Evolutionary conservation across 2,797 vertebrate genomes (phyloP).

Genomic region (Crocodylus rhombifer): DNA sequence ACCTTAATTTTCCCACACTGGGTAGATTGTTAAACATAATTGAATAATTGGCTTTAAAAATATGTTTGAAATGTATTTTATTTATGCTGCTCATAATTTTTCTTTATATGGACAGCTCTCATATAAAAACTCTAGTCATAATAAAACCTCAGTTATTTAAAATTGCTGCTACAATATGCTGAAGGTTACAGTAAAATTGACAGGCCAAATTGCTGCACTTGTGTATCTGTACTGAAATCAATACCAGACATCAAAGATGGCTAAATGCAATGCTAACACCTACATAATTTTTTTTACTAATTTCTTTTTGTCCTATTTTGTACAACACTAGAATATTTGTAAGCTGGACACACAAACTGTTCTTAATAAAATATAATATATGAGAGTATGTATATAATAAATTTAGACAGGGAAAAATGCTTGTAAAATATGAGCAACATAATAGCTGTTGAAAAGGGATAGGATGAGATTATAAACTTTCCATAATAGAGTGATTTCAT

Average conservation of each 20-base stretch:
- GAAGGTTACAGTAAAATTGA: conserved; percentile 38
- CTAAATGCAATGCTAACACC: conserved; percentile 58
- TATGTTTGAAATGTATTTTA: not conserved
- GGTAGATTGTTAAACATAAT: not conserved
- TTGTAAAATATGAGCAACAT: not conserved
- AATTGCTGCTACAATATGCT: conserved; percentile 74
- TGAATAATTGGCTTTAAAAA: not conserved
- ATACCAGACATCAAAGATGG: conserved; percentile 54
- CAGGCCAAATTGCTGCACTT: conserved; percentile 40
- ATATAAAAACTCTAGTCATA: conserved; percentile 38
- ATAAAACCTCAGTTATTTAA: conserved; percentile 52
- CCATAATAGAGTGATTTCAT: not conserved
- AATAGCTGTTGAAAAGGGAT: not conserved
- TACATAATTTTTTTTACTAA: conserved; percentile 54
- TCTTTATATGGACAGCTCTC: conserved; percentile 19
- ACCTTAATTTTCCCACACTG: not conserved
- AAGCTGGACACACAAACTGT: not conserved
- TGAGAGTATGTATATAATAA: not conserved
- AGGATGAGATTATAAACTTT: not conserved
- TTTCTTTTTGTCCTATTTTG: conserved; percentile 32
- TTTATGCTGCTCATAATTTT: not conserved
- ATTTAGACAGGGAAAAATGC: not conserved
- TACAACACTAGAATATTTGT: conserved; percentile 36
- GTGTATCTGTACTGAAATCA: not conserved
- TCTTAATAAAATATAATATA: conserved; percentile 20